Evolutionary conservation across 2,797 vertebrate species (phyloP).

Genomic region (Zalophus californianus): DNA sequence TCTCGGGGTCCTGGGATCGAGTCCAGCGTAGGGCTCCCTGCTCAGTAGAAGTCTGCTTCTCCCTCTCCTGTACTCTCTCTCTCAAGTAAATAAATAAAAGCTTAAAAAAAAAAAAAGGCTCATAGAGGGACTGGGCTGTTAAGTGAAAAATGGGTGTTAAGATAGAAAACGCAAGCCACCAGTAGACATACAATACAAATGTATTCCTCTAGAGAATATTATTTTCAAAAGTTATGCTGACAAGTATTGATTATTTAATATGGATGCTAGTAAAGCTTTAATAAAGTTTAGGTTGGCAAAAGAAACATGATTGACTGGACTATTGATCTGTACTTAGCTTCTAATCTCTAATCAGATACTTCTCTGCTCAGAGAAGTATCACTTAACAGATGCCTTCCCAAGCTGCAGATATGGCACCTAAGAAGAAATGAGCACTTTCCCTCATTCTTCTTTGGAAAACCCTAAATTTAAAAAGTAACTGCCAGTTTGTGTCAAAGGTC

Average conservation of each 20-base stretch:
- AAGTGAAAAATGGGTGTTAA: not conserved
- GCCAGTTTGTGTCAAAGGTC: slow-evolving; percentile 23
- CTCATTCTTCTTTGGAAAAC: not conserved
- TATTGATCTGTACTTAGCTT: not conserved
- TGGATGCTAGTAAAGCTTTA: not conserved
- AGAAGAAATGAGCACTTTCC: slow-evolving; percentile 11
- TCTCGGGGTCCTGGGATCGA: not conserved
- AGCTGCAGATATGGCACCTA: not conserved
- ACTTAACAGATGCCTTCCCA: not conserved
- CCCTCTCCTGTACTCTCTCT: too few relatives aligned
- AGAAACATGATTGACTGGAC: not conserved
- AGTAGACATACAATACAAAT: not conserved
- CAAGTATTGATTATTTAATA: not conserved
- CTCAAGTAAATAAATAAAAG: too few relatives aligned
- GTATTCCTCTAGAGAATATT: not conserved
- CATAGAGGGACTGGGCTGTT: not conserved
- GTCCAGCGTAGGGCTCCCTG: not conserved
- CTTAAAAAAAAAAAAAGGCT: not conserved
- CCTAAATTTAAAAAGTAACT: slow-evolving; percentile 25
- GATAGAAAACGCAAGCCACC: not conserved
- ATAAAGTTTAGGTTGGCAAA: slow-evolving; percentile 1
- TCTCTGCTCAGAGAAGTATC: not conserved
- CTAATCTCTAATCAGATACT: not conserved
- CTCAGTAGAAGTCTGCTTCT: not conserved
- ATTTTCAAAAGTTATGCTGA: slow-evolving; percentile 5